Base-by-base conservation (phyloP, 2,113 vertebrate genomes). In the Zosterops pallidus region DNA sequence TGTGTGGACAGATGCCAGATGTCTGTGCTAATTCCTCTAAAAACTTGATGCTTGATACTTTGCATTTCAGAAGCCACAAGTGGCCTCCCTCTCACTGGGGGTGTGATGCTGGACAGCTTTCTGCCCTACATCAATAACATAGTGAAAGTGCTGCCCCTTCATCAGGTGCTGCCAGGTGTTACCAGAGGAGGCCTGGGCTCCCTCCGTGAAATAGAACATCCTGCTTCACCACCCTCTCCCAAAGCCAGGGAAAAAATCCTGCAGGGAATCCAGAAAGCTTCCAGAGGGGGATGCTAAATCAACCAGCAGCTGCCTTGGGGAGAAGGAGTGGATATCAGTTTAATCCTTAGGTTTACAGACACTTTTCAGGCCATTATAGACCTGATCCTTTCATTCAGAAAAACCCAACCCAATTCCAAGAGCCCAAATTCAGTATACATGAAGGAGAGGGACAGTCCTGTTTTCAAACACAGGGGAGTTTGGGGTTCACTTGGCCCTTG, bases 401-500 rank as follows among this genome's bases (percentile, higher is more conserved):
- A 57, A 71, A 8, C 0, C 3, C 9, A 8, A 37, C 7, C 1
- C 22, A 24, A 35, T 7, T 9, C 5, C 7, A 23, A 46, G 59
- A 62, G 4, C 9, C 12, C 16, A 72, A 44, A 47, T 16, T 21
- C 17, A 37, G 5, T n/a, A 57, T 9, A 71, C 6, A 7, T 23
- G 13, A 14, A 78, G 13, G 20, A 72, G 6, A 68, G 14, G 19
- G 22, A 42, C 21, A 57, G 10, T 49, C 14, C n/a, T 75, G 5
- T 53, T 76, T 79, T 55, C 75, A 90, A 57, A 59, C 14, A 41
- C 28, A 75, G 6, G 7, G 9, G 25, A 79, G 4, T 42, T 18
- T 74, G n/a, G 26, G 3, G 2, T 84, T 56, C n/a, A 21, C 19
- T 90, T 85, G 42, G 6, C 37, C 70, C n/a, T 55, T 74, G 41